Base-by-base conservation (phyloP, 23 tunicate genomes). In the Clavelina lepadiformis region DNA sequence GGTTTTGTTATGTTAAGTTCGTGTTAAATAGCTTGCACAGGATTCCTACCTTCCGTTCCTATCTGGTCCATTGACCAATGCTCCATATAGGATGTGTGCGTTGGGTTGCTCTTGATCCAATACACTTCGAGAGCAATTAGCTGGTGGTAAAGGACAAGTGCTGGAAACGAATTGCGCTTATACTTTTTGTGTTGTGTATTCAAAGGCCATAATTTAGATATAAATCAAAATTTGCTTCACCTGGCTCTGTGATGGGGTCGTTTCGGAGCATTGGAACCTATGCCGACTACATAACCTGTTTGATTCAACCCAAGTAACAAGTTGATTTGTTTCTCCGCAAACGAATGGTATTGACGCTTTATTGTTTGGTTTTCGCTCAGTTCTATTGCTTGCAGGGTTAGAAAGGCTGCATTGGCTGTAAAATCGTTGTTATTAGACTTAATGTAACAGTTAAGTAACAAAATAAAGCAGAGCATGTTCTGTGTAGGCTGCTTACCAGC, bases 11-110 rank as follows among this genome's bases (percentile, higher is more conserved):
- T n/a, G n/a, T n/a, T n/a, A n/a, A n/a, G n/a, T n/a, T n/a, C n/a
- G n/a, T n/a, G n/a, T n/a, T n/a, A 26, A 58, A 29, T 29, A 29
- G 5, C 5, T 6, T 5, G 35, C 35, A 11, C 35, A 3, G 35
- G 30, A 36, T 13, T 29, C 35, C 31, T 84, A 93, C 1, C 25
- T 33, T 0, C 94, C 95, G 0, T 46, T 0, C 22, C 15, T 53
- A 31, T 70, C 64, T 2, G 93, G 85, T 20, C 99, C 99, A 0
- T 86, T 83, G 4, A 94, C 99, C 5, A 94, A 77, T 0, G 99
- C 99, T 0, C 99, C 99, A 32, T 69, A 94, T 21, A 94, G 72
- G n/a, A 69, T 63, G 35, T 70, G 74, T 1, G 99, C 95, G 71
- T 88, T 88, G 28, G 81, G 62, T 1, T 63, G 66, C 0, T 38